Base-by-base conservation (phyloP, 2,888 invertebrate species). In the Teleogryllus oceanicus region DNA sequence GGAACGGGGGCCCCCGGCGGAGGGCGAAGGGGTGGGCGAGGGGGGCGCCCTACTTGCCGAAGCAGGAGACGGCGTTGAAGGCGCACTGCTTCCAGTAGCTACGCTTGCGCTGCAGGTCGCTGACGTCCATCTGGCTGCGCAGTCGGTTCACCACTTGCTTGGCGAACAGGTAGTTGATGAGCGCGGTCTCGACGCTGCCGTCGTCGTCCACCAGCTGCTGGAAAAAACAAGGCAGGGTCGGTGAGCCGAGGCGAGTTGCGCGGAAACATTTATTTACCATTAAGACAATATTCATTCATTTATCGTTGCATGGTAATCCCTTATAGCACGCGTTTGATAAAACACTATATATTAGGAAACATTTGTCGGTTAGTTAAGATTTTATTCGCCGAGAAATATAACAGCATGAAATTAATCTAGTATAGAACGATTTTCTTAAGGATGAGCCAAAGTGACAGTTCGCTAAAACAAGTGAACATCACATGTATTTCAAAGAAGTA, bases 61-160 rank as follows among this genome's bases (percentile, higher is more conserved):
- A 90, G 85, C 90, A 90, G 79, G 89, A 88, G 78, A 90, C 90
- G 11, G 90, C 90, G 84, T 90, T 90, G 86, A 90, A 89, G 24
- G 90, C 89, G 85, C 90, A 90, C 83, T 89, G 89, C 83, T 89
- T 89, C 89, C 90, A 90, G 84, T 89, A 89, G 83, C 88, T 88
- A 78, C 89, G 87, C 83, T 90, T 90, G 81, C 87, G 87, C 83
- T 89, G 88, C 18, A 89, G 85, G 81, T 89, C 89, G 13, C 85
- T 85, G 78, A 88, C 85, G 84, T 88, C 88, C 83, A 87, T 84
- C 84, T 88, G 88, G 82, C 84, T 88, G 76, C 88, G 86, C 2
- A 89, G 86, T 49, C 88, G 86, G 82, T 88, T 87, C 18, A 88
- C 87, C 82, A 89, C 85, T 84, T 88, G 88, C 83, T 88, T 88